A percentile compares a stretch with the other conserved stretches of the same genome.
These are phyloP conservation scores for Riparia riparia DNA, from an alignment of 2,113 vertebrate species.

Conservation along the genomic window DNA sequence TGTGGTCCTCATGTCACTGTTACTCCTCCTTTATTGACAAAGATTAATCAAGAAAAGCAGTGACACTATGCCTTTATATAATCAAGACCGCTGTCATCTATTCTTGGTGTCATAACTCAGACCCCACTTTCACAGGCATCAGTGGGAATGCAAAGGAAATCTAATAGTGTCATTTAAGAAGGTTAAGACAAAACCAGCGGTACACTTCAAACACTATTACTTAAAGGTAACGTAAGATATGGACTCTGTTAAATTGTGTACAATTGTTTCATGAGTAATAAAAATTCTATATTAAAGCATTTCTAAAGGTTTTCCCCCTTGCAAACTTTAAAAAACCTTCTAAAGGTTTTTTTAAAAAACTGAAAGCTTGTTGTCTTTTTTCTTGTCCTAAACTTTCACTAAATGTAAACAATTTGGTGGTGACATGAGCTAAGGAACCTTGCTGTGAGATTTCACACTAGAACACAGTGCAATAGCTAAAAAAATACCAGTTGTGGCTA, in stretches of 20 bases:
- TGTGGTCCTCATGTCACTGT: constrained; percentile 5
- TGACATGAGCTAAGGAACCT: constrained; percentile 18
- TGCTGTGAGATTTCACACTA: constrained; percentile 33
- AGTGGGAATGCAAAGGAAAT: constrained; percentile 7
- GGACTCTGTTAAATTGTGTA: not conserved
- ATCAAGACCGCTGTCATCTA: constrained; percentile 16
- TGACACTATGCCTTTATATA: constrained; percentile 2
- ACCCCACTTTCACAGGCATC: not conserved
- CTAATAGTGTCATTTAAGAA: not conserved
- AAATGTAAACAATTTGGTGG: not conserved
- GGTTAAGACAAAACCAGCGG: not conserved
- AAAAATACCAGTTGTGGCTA: constrained; percentile 38
- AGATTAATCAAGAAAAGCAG: constrained; percentile 7
- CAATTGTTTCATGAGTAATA: constrained; percentile 33
- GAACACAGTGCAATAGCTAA: constrained; percentile 21
- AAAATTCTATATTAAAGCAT: constrained; percentile 29
- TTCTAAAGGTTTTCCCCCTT: not conserved
- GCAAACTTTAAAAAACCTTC: no score
- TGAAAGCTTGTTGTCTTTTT: not conserved
- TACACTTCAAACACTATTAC: not conserved
- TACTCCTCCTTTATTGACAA: constrained; percentile 28
- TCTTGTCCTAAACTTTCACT: constrained; percentile 1
- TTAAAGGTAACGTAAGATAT: constrained; percentile 19
- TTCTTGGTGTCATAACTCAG: constrained; percentile 6
- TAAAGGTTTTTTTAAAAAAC: not conserved